phyloP scores from a whole-genome alignment of 2,113 vertebrate genomes.

The Anthoscopus minutus region DNA sequence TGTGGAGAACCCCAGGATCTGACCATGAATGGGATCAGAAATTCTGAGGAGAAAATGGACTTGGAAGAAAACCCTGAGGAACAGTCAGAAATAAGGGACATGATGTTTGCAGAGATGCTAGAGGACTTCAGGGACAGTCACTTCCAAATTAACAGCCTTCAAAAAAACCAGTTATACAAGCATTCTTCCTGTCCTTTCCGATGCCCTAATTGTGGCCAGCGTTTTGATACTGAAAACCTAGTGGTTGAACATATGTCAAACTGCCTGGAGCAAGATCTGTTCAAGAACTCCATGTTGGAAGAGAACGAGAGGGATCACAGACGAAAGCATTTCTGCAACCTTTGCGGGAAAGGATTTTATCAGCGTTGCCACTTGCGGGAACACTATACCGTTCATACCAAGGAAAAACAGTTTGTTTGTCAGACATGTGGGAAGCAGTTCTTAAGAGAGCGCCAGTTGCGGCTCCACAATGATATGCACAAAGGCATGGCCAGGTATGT shows the following conservation, averaged over 20 bases:
- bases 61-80: constrained; percentile 84
- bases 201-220: constrained; percentile 88
- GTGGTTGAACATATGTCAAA: constrained; percentile 88
- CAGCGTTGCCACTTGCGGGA: constrained; percentile 97
- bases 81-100: constrained; percentile 81
- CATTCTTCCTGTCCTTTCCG: constrained; percentile 82
- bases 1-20: constrained; percentile 87
- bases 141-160: constrained; percentile 72
- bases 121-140: constrained; percentile 74
- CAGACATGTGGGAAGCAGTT: constrained; percentile 98
- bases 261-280: constrained; percentile 89
- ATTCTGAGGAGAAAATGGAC: constrained; percentile 82
- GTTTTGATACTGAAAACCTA: constrained; percentile 86
- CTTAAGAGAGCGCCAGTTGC: constrained; percentile 91
- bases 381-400: constrained; percentile 98
- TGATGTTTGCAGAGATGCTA: constrained; percentile 80
- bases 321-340: constrained; percentile 94
- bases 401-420: constrained; percentile 98
- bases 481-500: constrained; percentile 96
- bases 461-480: constrained; percentile 99
- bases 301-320: constrained; percentile 88
- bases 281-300: constrained; percentile 80
- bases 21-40: constrained; percentile 68
- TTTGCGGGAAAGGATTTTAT: constrained; percentile 97
- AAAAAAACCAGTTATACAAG: constrained; percentile 76